Conservation (phyloP, 1,140 invertebrate genomes). For the Diprion similis region DNA sequence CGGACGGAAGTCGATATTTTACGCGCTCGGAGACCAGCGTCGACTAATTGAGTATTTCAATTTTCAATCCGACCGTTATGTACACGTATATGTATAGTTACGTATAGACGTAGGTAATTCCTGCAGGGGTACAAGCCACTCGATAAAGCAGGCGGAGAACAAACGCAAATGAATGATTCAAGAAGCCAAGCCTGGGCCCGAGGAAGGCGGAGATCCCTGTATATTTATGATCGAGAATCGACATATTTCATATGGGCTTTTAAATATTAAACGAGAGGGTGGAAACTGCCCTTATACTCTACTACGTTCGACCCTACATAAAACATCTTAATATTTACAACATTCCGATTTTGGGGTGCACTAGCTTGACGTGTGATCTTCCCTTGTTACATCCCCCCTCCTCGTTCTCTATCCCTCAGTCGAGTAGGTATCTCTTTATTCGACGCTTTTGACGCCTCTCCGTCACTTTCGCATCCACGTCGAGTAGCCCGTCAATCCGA, state of each 20-base stretch:
- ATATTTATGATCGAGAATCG: constrained; percentile 58
- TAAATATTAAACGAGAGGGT: constrained; percentile 51
- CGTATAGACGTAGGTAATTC: neutral
- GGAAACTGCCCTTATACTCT: constrained; percentile 32
- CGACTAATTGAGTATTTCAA: neutral
- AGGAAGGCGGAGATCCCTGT: constrained; percentile 26
- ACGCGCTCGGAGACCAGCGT: too few relatives aligned
- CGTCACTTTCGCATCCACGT: constrained; percentile 13
- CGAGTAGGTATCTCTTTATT: neutral
- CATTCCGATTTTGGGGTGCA: constrained; percentile 11
- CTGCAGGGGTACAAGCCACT: neutral
- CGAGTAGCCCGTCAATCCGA: too few relatives aligned
- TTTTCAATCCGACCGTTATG: neutral
- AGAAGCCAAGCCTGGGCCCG: constrained; percentile 18
- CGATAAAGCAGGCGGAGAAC: neutral
- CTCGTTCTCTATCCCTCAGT: neutral
- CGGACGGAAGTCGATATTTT: too few relatives aligned
- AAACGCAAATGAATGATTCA: constrained; percentile 7
- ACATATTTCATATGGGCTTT: constrained; percentile 58
- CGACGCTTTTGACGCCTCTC: neutral
- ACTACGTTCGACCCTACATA: constrained; percentile 35
- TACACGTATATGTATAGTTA: neutral
- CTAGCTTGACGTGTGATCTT: neutral
- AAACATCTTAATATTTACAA: constrained; percentile 25
- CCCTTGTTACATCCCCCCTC: neutral